Evolutionary conservation across 2,888 invertebrate species (phyloP), one percentile per base, ranked within the genome.

Genomic region (Craniophora ligustri): DNA sequence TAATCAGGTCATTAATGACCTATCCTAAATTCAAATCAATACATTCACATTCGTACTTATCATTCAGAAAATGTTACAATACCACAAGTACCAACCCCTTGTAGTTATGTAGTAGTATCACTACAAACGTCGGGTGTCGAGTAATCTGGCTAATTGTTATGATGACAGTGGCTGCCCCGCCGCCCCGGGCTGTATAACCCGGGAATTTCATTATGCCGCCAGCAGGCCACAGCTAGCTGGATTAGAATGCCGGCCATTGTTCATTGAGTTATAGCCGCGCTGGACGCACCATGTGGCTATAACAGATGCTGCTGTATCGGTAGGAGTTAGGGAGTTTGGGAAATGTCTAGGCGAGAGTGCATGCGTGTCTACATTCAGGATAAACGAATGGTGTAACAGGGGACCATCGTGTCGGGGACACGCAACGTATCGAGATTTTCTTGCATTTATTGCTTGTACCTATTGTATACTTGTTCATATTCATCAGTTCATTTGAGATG

Each of bases 161-260:
- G 78, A 72, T 69, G 76, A 79, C 77, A 76, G 60, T 63, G 64
- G 65, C 57, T 18, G 51, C 30, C 53, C 44, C 46, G 26, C 26
- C 26, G 64, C 63, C 64, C 49, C 58, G 54, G 68, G 73, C 67
- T 34, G 55, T 75, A 68, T 74, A 68, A 73, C 76, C 81, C 79
- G 77, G 87, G 92, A 91, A 92, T 92, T 92, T 92, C 91, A 92
- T 92, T 91, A 92, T 72, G 71, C 65, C 61, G 67, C 69, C 73
- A 58, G 78, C 78, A 72, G 75, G 71, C 64, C 74, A 72, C 62
- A 16, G 42, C 54, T 44, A 71, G 75, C 82, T 79, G 84, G 82
- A 86, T 86, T 85, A 87, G 88, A 88, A 86, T 84, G 81, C 78
- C 78, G 69, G 69, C 86, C 69, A 89, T 91, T 91, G 92, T 91